Evolutionary conservation across 92 coral and sea anemone species (phyloP), one percentile per base, ranked within the genome.

Genomic region (Blastomussa wellsi): DNA sequence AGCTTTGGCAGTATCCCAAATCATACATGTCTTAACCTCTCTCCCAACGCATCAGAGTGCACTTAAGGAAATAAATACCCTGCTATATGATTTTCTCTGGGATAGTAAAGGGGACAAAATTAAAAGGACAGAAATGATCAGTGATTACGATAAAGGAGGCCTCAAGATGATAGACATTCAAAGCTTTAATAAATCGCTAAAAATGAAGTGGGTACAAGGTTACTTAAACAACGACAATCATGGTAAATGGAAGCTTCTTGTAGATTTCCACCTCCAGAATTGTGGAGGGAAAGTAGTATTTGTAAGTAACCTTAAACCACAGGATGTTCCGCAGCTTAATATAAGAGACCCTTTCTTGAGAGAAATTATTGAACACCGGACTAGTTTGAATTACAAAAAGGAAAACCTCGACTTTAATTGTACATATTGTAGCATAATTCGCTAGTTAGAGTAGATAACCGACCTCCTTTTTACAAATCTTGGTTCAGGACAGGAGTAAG

Each of bases 91-190:
- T 1, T 72, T 42, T 33, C 57, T 72, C 57, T 72, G 35, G 77
- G 51, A 39, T 19, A 72, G 53, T 49, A 42, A 72, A 39, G 39
- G 77, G n/a, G 57, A 72, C 15, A 72, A 42, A 72, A 32, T 68
- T 13, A 31, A n/a, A n/a, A n/a, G n/a, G n/a, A n/a, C n/a, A n/a
- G n/a, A n/a, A n/a, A n/a, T n/a, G n/a, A n/a, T n/a, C n/a, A n/a
- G n/a, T n/a, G n/a, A n/a, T n/a, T n/a, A n/a, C n/a, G n/a, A n/a
- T n/a, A n/a, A n/a, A n/a, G n/a, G n/a, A n/a, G n/a, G n/a, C n/a
- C n/a, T n/a, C n/a, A n/a, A n/a, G n/a, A n/a, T n/a, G n/a, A n/a
- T 72, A 38, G 77, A 72, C 5, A 38, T 72, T 22, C 77, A 72
- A 70, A 70, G 42, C 35, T 33, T 72, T 1, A 39, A 72, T 39